These are phyloP conservation scores for Rapana venosa DNA, from an alignment of 2,888 invertebrate genomes.

Conservation along the genomic window DNA sequence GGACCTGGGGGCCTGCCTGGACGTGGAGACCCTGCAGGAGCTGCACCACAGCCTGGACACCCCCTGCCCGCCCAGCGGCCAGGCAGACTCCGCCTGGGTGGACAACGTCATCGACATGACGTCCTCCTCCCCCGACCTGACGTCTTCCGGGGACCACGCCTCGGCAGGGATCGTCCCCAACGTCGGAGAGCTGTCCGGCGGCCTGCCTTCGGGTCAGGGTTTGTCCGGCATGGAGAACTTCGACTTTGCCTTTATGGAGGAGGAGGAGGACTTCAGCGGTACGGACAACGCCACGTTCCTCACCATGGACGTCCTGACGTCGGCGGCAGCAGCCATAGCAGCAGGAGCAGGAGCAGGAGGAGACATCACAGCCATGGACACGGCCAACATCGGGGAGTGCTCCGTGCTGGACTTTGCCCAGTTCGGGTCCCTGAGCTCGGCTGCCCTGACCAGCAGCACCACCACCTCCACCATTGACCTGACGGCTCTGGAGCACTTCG, in stretches of 20 bases:
- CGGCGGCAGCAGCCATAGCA: neutral
- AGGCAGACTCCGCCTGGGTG: conserved; percentile 28
- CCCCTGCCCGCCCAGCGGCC: neutral
- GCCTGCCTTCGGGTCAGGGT: neutral
- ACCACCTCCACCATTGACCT: neutral
- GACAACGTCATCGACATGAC: conserved; percentile 42
- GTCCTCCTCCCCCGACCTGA: conserved; percentile 23
- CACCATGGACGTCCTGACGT: neutral
- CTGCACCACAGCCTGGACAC: conserved; percentile 13
- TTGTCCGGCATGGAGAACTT: neutral
- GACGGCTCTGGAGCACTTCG: neutral
- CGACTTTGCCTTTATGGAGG: neutral
- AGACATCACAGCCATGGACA: neutral
- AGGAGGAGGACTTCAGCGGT: neutral
- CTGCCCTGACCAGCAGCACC: neutral
- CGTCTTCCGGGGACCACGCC: conserved; percentile 33
- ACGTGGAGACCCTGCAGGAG: conserved; percentile 31
- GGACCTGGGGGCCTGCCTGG: conserved; percentile 30
- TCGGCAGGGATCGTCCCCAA: neutral
- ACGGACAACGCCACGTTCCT: conserved; percentile 32
- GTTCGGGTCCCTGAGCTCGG: conserved; percentile 8
- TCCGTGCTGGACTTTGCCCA: neutral
- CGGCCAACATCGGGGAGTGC: neutral
- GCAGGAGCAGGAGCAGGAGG: neutral
- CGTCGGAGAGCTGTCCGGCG: neutral